These are phyloP conservation scores for Acromyrmex heyeri DNA, from an alignment of 1,140 invertebrate genomes.

Conservation along the genomic window DNA sequence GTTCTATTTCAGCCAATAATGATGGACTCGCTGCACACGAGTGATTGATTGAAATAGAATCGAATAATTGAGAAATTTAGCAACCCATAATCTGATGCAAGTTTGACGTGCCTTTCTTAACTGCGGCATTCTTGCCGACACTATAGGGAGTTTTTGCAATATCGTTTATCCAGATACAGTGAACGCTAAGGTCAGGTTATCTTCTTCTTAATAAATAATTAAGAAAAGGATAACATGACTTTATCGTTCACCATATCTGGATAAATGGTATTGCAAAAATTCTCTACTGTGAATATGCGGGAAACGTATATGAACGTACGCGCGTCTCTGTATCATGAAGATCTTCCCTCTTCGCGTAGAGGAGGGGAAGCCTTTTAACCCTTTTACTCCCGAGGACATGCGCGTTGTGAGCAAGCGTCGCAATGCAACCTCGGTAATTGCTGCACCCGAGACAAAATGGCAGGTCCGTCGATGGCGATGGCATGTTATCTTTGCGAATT, in stretches of 20 bases:
- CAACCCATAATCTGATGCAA: too few species aligned
- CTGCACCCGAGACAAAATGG: conserved; percentile 76
- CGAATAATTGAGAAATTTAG: too few species aligned
- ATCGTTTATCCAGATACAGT: too few species aligned
- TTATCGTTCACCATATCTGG: too few species aligned
- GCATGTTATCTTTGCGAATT: conserved; percentile 55
- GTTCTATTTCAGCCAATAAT: too few species aligned
- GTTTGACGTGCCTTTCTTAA: not conserved
- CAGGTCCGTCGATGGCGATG: conserved; percentile 65
- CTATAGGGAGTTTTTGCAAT: too few species aligned
- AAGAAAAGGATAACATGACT: too few species aligned
- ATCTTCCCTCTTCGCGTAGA: conserved; percentile 62
- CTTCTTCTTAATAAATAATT: too few species aligned
- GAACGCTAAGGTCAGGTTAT: too few species aligned
- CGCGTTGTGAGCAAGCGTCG: conserved; percentile 65
- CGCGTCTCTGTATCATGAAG: conserved; percentile 37
- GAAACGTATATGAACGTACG: not conserved
- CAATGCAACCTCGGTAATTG: conserved; percentile 76
- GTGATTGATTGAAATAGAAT: too few species aligned
- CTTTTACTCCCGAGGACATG: conserved; percentile 72
- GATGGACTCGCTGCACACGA: too few species aligned
- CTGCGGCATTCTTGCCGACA: not conserved
- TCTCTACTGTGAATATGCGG: not conserved
- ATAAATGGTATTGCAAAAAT: too few species aligned
- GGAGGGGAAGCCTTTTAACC: conserved; percentile 73